Conservation (phyloP, 2,113 vertebrate genomes). For the Pipa parva region DNA sequence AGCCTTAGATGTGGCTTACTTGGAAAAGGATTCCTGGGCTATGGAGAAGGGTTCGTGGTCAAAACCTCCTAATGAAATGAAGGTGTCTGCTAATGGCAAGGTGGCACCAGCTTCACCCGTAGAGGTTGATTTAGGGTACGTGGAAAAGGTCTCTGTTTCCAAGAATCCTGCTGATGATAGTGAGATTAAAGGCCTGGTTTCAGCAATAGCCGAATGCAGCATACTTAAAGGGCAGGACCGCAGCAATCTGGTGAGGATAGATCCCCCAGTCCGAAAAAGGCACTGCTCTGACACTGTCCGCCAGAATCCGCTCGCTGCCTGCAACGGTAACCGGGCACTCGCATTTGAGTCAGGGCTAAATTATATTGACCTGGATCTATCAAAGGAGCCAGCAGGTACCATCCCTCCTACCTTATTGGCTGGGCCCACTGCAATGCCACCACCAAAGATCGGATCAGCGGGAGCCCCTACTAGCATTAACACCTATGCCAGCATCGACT, state of each 20-base stretch:
- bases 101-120: not conserved
- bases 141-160: not conserved
- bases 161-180: not conserved
- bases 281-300: constrained; percentile 66
- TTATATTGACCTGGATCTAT: constrained; percentile 77
- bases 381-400: constrained; percentile 10
- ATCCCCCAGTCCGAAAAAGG: constrained; percentile 60
- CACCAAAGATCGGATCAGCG: constrained; percentile 20
- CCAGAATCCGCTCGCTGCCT: constrained; percentile 46
- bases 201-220: not conserved
- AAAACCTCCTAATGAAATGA: not conserved
- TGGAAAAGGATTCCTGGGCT: not conserved
- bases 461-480: constrained; percentile 48
- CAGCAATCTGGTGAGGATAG: constrained; percentile 58
- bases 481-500: constrained; percentile 74
- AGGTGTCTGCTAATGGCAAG: not conserved
- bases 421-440: constrained; percentile 28
- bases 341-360: constrained; percentile 70
- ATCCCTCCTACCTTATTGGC: not conserved
- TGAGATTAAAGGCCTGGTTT: not conserved
- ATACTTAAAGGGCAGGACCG: constrained; percentile 1
- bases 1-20: not conserved
- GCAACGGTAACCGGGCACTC: constrained; percentile 2
- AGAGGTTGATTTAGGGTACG: not conserved
- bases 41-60: not conserved